phyloP scores from a whole-genome alignment of 2,888 invertebrate species.

The Caenorhabditis virilis region DNA sequence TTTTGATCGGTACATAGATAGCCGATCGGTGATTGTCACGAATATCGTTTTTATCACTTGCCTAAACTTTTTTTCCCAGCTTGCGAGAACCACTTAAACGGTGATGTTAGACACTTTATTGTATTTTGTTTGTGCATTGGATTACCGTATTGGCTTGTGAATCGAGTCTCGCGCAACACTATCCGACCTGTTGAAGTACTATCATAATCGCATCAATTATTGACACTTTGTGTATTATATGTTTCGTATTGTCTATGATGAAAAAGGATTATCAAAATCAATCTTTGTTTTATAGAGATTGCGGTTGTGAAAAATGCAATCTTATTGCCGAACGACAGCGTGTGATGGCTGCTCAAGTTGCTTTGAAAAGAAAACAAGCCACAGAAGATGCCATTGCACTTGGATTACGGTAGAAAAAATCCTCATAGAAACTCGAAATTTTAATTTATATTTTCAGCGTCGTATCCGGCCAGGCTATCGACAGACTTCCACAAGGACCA shows the following conservation, averaged over 20 bases:
- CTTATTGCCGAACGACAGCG: conserved; percentile 94
- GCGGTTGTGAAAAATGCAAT: conserved; percentile 96
- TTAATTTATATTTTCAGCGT: conserved; percentile 30
- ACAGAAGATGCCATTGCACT: conserved; percentile 68
- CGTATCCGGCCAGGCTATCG: conserved; percentile 74
- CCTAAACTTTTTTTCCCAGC: neutral
- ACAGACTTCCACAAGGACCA: conserved; percentile 80
- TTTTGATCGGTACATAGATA: neutral
- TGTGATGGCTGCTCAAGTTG: conserved; percentile 91
- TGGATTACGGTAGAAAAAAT: conserved; percentile 50
- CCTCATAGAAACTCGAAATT: neutral
- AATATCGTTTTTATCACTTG: conserved; percentile 21
- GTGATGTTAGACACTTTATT: conserved; percentile 8
- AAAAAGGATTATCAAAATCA: too few relatives aligned
- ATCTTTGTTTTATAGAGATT: conserved; percentile 77
- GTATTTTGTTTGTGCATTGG: conserved; percentile 18
- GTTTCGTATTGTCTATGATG: neutral
- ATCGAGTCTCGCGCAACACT: neutral
- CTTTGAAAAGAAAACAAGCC: conserved; percentile 66
- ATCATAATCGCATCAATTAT: conserved; percentile 1
- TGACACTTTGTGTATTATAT: neutral
- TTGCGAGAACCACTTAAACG: neutral
- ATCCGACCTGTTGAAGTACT: neutral
- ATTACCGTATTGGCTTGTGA: conserved; percentile 31
- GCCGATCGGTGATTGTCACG: conserved; percentile 8